These are phyloP conservation scores for Indicator maculatus DNA, from an alignment of 2,113 vertebrate genomes.

Conservation along the genomic window DNA sequence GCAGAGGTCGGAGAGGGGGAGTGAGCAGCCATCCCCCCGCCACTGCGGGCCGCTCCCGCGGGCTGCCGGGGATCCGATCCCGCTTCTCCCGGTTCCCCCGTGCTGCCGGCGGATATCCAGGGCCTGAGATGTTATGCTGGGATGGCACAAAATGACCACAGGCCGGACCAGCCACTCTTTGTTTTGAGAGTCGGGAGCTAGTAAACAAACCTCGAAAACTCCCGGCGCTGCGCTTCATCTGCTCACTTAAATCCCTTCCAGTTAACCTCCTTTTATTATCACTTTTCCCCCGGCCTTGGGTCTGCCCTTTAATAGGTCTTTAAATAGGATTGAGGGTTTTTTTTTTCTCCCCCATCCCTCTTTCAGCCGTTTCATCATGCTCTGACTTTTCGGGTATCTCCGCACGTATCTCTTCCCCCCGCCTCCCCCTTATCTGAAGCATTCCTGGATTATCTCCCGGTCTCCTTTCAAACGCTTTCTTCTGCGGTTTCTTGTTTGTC, in stretches of 20 bases:
- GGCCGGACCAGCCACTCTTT: constrained; percentile 68
- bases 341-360: neutral
- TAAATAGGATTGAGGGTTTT: neutral
- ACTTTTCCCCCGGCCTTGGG: neutral
- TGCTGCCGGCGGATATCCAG: neutral
- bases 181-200: constrained; percentile 55
- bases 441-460: constrained; percentile 76
- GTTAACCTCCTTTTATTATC: constrained; percentile 35
- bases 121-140: neutral
- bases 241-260: constrained; percentile 3
- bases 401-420: neutral
- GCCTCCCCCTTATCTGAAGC: constrained; percentile 65
- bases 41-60: neutral
- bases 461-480: constrained; percentile 68
- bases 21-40: neutral
- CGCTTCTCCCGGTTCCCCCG: neutral
- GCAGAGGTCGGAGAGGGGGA: constrained; percentile 31
- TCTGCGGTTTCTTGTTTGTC: constrained; percentile 46
- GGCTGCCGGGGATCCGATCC: neutral
- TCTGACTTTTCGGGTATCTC: constrained; percentile 60
- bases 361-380: constrained; percentile 40
- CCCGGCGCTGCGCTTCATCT: neutral
- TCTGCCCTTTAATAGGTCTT: constrained; percentile 65
- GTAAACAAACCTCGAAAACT: constrained; percentile 58
- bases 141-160: constrained; percentile 77